Conservation (phyloP, 2,888 invertebrate genomes). For the Aphidius colemani region DNA sequence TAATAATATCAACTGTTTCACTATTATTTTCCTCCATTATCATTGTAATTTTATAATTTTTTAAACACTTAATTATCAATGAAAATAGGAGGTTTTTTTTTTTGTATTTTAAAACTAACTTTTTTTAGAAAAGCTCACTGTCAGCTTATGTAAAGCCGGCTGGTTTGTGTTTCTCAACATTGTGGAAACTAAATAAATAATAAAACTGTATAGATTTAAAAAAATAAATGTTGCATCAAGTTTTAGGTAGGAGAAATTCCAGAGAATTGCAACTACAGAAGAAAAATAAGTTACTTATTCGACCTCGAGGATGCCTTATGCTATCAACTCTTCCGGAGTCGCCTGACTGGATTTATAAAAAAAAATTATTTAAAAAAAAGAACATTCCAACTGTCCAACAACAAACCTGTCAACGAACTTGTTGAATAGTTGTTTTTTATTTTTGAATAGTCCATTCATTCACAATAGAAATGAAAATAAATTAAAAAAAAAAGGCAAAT, state of each 20-base stretch:
- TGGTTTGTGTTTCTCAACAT: background rate
- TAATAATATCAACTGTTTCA: too few relatives aligned
- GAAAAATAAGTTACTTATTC: background rate
- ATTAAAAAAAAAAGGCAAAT: background rate
- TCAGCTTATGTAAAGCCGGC: too few relatives aligned
- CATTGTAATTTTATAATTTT: background rate
- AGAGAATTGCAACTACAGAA: conserved; percentile 13
- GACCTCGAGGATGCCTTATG: conserved; percentile 18
- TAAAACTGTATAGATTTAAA: background rate
- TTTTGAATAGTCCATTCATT: background rate
- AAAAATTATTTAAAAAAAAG: background rate
- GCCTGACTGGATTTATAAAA: conserved; percentile 4
- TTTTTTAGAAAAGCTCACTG: too few relatives aligned
- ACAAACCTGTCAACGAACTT: background rate
- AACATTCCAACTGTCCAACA: background rate
- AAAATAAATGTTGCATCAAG: background rate
- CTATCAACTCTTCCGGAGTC: conserved; percentile 25
- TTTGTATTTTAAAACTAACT: too few relatives aligned
- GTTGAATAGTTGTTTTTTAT: background rate
- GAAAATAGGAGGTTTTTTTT: too few relatives aligned
- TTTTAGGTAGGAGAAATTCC: conserved; percentile 13
- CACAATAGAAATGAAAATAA: too few relatives aligned
- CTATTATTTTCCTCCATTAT: background rate
- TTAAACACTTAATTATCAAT: too few relatives aligned
- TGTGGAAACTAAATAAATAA: background rate